Evolutionary conservation across 1,140 invertebrate species (phyloP), one percentile per base, ranked within the genome.

Genomic region (Lepidurus packardi): DNA sequence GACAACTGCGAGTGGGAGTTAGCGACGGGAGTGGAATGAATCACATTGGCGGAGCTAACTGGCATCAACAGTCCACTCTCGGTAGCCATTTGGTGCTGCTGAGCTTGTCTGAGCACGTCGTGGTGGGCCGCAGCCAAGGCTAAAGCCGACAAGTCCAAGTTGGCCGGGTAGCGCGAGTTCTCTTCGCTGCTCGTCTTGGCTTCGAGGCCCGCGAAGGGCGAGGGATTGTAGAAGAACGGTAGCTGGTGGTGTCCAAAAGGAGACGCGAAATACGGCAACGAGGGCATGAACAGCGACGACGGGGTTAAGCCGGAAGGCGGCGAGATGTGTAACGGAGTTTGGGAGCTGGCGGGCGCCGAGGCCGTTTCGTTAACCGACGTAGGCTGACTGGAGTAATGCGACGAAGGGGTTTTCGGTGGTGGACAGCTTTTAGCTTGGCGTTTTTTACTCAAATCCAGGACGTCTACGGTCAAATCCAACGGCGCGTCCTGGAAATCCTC

Each of bases 391-490:
- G 79, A 8, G 76, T 76, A 73, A 79, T 79, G 45, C 80, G 79
- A 42, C 75, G 47, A 47, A 65, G 21, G 77, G 73, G 65, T 73
- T 74, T 65, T 80, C 73, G 73, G 34, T 43, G 10, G 65, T 74
- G 44, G 21, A 13, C 25, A 73, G 73, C 74, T 25, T 25, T 34
- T 21, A 41, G 77, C 43, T 24, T 79, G 74, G 34, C 45, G 80
- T 82, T 88, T 90, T 84, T 94, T 95, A 81, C 93, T 92, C 79
- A 96, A 88, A 85, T 96, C 94, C n/a, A 96, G 84, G 3, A 93
- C 93, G 84, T 93, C 91, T 85, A 92, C 92, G 43, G 89, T 90
- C 4, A 94, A 85, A 86, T 95, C 93, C 77, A 95, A 86, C 0
- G 92, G 92, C 10, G 88, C 86, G 76, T 92, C 84, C 79, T 85